Conservation (phyloP, 2,888 invertebrate species). For the Cephus pygmeus region DNA sequence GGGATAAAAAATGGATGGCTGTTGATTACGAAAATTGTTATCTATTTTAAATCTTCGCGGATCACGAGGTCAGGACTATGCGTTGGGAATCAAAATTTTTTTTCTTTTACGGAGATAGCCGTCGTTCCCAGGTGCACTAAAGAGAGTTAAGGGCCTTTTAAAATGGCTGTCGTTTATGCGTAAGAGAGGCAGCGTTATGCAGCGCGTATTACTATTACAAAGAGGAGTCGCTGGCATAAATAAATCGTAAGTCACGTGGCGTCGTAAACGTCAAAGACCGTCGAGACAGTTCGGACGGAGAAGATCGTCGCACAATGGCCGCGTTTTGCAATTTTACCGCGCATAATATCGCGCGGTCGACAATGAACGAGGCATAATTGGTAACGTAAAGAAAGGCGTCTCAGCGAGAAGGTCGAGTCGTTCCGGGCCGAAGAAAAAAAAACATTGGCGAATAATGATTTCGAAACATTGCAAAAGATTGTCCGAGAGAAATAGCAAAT, state of each 20-base stretch:
- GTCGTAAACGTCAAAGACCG: constrained; percentile 59
- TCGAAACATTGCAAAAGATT: not conserved
- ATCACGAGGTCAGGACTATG: not conserved
- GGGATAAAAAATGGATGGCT: not conserved
- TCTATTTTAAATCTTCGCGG: not conserved
- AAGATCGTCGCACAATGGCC: constrained; percentile 9
- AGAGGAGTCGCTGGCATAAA: constrained; percentile 60
- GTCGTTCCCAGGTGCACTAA: constrained; percentile 50
- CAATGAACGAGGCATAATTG: constrained; percentile 5
- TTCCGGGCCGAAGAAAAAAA: not conserved
- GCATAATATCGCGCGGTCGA: not conserved
- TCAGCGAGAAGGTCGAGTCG: not conserved
- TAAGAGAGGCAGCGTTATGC: constrained; percentile 54
- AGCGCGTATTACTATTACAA: constrained; percentile 56
- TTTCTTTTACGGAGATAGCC: constrained; percentile 55
- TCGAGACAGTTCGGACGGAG: constrained; percentile 53
- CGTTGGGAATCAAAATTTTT: not conserved
- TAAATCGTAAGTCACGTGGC: constrained; percentile 61
- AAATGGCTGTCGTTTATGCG: constrained; percentile 59
- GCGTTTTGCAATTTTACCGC: not conserved
- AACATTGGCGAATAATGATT: not conserved
- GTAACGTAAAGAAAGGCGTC: not conserved
- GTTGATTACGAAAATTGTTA: not conserved
- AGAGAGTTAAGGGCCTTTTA: constrained; percentile 53
- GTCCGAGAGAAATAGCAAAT: too few species aligned